Evolutionary conservation across 2,888 invertebrate species (phyloP), one percentile per base, ranked within the genome.

Genomic region (Synanthedon andrenaeformis): DNA sequence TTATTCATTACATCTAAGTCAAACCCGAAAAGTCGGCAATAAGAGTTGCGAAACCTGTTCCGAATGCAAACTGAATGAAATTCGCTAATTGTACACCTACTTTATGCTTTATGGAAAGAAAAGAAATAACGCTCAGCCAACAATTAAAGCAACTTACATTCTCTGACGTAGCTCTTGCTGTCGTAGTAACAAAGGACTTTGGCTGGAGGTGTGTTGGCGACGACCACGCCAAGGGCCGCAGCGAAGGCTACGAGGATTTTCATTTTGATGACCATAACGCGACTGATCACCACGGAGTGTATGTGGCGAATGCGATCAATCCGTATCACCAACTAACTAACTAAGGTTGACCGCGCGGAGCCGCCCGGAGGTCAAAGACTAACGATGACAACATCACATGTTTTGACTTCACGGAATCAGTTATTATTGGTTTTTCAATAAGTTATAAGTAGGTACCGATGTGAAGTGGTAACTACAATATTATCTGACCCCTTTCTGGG

Each of bases 151-250:
- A 56, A 87, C 89, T 89, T 82, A 93, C 93, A 92, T 85, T 90
- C 88, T 69, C 93, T 89, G 66, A 89, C 88, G 73, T 89, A 90
- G 61, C 93, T 90, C 72, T 89, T 90, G 76, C 91, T 91, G 76
- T 93, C 91, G 80, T 92, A 93, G 74, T 91, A 93, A 72, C 93
- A 93, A 65, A 93, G 82, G 51, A 93, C 90, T 81, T 92, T 93
- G 67, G 77, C 78, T 5, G 79, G 73, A 35, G 82, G 77, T 56
- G 71, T 69, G 42, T 80, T 74, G n/a, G 74, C 65, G 23, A 73
- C 79, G 54, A 77, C 65, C 60, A 81, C 80, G 54, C 75, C 45
- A n/a, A 45, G 45, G 13, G 12, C 53, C 42, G 53, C 49, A 10
- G 51, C 53, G 56, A 82, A 59, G 53, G 71, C 65, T 51, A 79